These are phyloP conservation scores for Heliocidaris erythrogramma DNA, from an alignment of 35 echinoderm and acorn worm genomes.

Conservation along the genomic window DNA sequence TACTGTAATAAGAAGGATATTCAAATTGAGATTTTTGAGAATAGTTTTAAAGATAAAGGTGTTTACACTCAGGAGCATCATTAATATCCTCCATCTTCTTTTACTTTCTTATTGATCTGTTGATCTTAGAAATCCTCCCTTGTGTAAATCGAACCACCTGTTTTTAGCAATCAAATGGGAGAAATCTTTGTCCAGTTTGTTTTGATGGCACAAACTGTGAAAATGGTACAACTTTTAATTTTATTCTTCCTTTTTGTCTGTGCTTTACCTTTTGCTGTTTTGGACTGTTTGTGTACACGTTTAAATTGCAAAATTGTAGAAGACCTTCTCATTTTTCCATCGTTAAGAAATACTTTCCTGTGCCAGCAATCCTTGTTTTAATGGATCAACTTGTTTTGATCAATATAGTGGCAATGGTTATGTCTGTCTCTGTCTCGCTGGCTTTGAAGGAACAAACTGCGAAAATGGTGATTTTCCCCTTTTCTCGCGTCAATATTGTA, in stretches of 20 bases:
- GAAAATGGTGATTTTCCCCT: slow-evolving; percentile 38
- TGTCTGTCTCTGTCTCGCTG: slow-evolving; percentile 54
- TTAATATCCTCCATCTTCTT: too few relatives aligned
- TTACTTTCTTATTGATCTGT: too few relatives aligned
- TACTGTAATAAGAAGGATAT: too few relatives aligned
- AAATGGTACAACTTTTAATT: background rate
- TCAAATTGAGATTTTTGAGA: too few relatives aligned
- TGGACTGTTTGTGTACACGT: too few relatives aligned
- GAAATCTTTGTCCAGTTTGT: background rate
- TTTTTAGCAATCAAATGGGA: background rate
- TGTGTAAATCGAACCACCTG: slow-evolving; percentile 52
- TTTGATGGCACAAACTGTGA: slow-evolving; percentile 43
- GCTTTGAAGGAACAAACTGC: slow-evolving; percentile 67
- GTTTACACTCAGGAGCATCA: too few relatives aligned
- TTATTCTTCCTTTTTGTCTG: too few relatives aligned
- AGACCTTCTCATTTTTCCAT: background rate
- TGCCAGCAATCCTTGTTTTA: slow-evolving; percentile 39
- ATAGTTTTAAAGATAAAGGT: too few relatives aligned
- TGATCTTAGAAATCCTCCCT: background rate
- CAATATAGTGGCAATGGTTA: slow-evolving; percentile 37
- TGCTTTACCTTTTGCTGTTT: too few relatives aligned
- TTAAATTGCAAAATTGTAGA: background rate
- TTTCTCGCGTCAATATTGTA: background rate
- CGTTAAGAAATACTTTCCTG: background rate
- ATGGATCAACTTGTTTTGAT: slow-evolving; percentile 52